phyloP scores from a whole-genome alignment of 2,113 vertebrate species.

The Coturnix japonica region DNA sequence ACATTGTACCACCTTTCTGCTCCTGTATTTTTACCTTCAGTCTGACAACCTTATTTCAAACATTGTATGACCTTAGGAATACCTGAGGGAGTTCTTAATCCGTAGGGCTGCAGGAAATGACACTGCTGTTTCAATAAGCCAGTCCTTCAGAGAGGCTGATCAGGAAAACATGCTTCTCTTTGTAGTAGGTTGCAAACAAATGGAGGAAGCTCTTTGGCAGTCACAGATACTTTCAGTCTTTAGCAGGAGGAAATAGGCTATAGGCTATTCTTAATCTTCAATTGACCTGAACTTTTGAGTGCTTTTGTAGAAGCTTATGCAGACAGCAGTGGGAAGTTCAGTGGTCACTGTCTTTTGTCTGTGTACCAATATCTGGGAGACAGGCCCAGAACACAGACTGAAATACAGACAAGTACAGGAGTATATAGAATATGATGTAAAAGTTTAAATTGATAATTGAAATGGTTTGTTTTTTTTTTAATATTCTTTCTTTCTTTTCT shows the following conservation, averaged over 20 bases:
- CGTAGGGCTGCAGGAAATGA: neutral
- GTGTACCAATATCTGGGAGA: neutral
- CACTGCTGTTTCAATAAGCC: neutral
- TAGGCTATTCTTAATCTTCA: constrained; percentile 7
- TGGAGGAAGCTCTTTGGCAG: constrained; percentile 30
- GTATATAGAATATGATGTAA: neutral
- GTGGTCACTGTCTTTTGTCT: neutral
- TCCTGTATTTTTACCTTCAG: neutral
- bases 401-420: neutral
- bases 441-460: neutral
- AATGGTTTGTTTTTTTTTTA: neutral
- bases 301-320: neutral
- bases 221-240: neutral
- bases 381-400: neutral
- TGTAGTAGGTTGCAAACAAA: constrained; percentile 21
- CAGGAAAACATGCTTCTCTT: neutral
- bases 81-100: neutral
- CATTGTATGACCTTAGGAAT: neutral
- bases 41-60: neutral
- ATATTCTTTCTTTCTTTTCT: neutral
- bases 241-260: constrained; percentile 19
- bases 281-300: neutral
- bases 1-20: neutral
- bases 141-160: neutral
- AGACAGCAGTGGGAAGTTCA: neutral